Conservation (phyloP, 2,797 vertebrate genomes). For the Phyllotis vaccarum region DNA sequence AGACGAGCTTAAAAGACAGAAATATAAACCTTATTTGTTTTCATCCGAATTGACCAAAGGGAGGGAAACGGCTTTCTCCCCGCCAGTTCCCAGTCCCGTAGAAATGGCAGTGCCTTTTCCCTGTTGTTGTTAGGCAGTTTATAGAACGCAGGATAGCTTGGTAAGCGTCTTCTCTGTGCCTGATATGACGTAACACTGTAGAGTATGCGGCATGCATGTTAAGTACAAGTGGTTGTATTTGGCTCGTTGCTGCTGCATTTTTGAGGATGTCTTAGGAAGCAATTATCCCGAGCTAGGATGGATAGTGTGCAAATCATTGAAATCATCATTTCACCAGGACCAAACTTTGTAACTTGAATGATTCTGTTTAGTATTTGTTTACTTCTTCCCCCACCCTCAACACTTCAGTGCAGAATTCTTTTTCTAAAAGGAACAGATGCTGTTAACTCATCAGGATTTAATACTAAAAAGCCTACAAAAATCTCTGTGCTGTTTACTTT, state of each 20-base stretch:
- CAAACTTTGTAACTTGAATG: slow-evolving; percentile 77
- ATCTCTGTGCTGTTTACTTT: slow-evolving; percentile 78
- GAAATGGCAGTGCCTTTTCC: slow-evolving; percentile 76
- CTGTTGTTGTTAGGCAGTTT: slow-evolving; percentile 84
- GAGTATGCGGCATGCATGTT: slow-evolving; percentile 83
- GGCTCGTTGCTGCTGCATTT: slow-evolving; percentile 80
- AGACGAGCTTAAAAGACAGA: slow-evolving; percentile 70
- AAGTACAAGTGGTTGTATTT: slow-evolving; percentile 77
- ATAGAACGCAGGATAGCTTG: slow-evolving; percentile 82
- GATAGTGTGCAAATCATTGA: slow-evolving; percentile 62
- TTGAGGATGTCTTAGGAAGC: slow-evolving; percentile 81
- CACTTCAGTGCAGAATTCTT: slow-evolving; percentile 69
- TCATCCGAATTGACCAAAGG: slow-evolving; percentile 74
- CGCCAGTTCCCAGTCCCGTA: slow-evolving; percentile 65
- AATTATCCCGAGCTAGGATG: slow-evolving; percentile 71
- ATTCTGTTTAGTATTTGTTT: slow-evolving; percentile 77
- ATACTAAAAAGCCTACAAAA: slow-evolving; percentile 79
- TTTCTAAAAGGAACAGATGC: slow-evolving; percentile 78
- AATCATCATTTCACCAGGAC: slow-evolving; percentile 44
- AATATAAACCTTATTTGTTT: slow-evolving; percentile 68
- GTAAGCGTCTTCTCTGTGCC: slow-evolving; percentile 82
- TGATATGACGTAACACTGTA: slow-evolving; percentile 82
- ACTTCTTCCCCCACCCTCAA: not conserved
- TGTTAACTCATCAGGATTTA: slow-evolving; percentile 80
- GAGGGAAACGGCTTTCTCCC: slow-evolving; percentile 69